Percentiles rank a stretch among this genome's conserved stretches.
These are phyloP conservation scores for Nesogale talazaci DNA, from an alignment of 2,113 vertebrate species.

Conservation along the genomic window DNA sequence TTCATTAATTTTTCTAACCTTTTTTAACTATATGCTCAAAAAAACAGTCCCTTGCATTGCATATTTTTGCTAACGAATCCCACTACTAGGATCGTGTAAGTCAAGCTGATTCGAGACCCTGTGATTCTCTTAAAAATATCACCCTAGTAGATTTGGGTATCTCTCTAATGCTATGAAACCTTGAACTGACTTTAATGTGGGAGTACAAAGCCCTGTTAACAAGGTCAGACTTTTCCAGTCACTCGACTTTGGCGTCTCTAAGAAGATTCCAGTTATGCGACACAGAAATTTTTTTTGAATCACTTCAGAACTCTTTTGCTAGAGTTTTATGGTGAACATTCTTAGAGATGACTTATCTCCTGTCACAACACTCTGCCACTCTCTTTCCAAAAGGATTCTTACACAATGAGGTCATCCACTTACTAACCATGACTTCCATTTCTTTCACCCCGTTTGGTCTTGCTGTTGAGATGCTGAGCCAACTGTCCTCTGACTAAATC, in stretches of 20 bases:
- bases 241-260: background rate
- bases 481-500: slow-evolving; percentile 73
- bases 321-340: slow-evolving; percentile 79
- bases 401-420: slow-evolving; percentile 79
- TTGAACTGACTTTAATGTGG: background rate
- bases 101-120: background rate
- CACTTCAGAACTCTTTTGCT: slow-evolving; percentile 64
- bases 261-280: slow-evolving; percentile 25
- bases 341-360: slow-evolving; percentile 79
- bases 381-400: slow-evolving; percentile 84
- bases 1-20: background rate
- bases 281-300: slow-evolving; percentile 1
- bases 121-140: slow-evolving; percentile 14
- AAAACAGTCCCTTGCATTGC: background rate
- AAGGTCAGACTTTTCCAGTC: background rate
- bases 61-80: background rate
- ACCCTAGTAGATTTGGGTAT: background rate
- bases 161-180: background rate
- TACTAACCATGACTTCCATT: slow-evolving; percentile 64
- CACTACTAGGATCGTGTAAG: background rate
- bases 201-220: background rate
- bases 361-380: slow-evolving; percentile 82
- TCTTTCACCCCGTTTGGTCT: slow-evolving; percentile 72
- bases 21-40: background rate
- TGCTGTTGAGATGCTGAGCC: slow-evolving; percentile 66